Conservation (phyloP, 2,888 invertebrate genomes). For the Dorcus hopei region DNA sequence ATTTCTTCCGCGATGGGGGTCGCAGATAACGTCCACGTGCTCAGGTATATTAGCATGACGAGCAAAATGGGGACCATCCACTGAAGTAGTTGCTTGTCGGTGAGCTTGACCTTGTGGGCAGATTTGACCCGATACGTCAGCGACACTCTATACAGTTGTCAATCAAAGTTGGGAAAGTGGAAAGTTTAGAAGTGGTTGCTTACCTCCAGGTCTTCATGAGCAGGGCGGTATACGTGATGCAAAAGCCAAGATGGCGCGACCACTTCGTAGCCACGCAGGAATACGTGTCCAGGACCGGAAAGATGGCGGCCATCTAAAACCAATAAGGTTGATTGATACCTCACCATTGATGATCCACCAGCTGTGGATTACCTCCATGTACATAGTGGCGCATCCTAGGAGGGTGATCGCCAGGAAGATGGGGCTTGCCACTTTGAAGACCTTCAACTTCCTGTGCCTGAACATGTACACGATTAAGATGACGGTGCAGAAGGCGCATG, state of each 20-base stretch:
- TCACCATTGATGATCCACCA: too few species aligned
- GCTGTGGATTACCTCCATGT: conserved; percentile 68
- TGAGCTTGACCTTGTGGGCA: conserved; percentile 87
- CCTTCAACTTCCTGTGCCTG: conserved; percentile 79
- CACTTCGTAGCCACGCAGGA: conserved; percentile 89
- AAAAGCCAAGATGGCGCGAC: conserved; percentile 91
- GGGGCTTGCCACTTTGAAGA: conserved; percentile 90
- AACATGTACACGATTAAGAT: conserved; percentile 76
- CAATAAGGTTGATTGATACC: background rate
- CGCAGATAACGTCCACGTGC: conserved; percentile 87
- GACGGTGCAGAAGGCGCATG: conserved; percentile 75
- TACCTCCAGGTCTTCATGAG: conserved; percentile 95
- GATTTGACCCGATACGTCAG: conserved; percentile 91
- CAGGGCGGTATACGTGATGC: conserved; percentile 87
- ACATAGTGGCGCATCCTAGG: conserved; percentile 88
- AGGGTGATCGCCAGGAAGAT: conserved; percentile 88
- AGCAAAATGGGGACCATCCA: conserved; percentile 92
- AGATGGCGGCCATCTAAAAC: conserved; percentile 86
- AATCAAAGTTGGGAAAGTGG: conserved; percentile 8
- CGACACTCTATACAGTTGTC: conserved; percentile 67
- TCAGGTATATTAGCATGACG: conserved; percentile 83
- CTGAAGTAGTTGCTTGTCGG: conserved; percentile 87
- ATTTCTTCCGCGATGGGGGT: conserved; percentile 81
- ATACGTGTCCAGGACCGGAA: conserved; percentile 78
- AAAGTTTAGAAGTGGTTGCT: conserved; percentile 19